Percentiles rank a stretch among this genome's conserved stretches.
These are phyloP conservation scores for Drosophila trapezifrons DNA, from an alignment of 1,140 invertebrate species.

Conservation along the genomic window DNA sequence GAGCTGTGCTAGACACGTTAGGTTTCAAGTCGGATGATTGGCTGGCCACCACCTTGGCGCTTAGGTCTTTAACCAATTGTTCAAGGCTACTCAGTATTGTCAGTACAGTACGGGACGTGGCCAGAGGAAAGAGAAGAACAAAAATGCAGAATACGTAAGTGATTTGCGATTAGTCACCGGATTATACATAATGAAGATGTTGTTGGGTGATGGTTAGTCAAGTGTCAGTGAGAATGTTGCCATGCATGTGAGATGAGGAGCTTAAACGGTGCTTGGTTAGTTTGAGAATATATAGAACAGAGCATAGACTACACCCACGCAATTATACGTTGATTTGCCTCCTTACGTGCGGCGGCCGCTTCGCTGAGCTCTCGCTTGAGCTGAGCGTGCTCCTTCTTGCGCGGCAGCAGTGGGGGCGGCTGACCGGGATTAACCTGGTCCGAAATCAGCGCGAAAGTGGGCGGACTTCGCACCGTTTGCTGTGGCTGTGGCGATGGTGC, in stretches of 20 bases:
- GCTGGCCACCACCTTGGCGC: constrained; percentile 57
- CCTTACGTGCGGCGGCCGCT: constrained; percentile 85
- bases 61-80: constrained; percentile 82
- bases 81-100: constrained; percentile 74
- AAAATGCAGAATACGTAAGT: constrained; percentile 70
- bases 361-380: constrained; percentile 85
- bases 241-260: constrained; percentile 41
- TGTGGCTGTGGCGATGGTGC: constrained; percentile 1
- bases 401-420: constrained; percentile 67
- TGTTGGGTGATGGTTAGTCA: constrained; percentile 2
- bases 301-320: constrained; percentile 85
- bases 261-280: constrained; percentile 50
- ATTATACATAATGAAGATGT: neutral
- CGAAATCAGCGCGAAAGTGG: constrained; percentile 65
- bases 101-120: constrained; percentile 22
- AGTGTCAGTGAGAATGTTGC: constrained; percentile 23
- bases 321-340: constrained; percentile 85
- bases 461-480: constrained; percentile 51
- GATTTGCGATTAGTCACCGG: constrained; percentile 58
- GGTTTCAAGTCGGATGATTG: constrained; percentile 51
- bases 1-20: constrained; percentile 1
- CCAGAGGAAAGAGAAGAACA: constrained; percentile 60
- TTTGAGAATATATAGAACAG: constrained; percentile 51
- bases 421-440: constrained; percentile 32
- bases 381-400: constrained; percentile 72